phyloP scores from a whole-genome alignment of 1,140 invertebrate species.

The Drosophila neocordata region DNA sequence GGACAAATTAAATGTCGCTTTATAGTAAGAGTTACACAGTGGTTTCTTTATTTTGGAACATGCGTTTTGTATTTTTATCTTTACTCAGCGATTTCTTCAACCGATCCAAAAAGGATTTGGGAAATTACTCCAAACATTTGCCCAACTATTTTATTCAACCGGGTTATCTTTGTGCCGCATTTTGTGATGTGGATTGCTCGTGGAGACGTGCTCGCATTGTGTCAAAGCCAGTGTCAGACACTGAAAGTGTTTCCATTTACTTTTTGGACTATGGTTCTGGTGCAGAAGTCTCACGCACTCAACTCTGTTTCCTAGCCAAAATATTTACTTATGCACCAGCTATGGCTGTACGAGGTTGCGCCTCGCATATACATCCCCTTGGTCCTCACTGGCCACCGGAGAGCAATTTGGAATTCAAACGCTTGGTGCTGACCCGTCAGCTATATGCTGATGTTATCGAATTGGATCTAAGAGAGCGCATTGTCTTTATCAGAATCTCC shows the following conservation, averaged over 20 bases:
- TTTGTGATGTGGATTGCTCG: neutral
- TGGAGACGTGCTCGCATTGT: slow-evolving; percentile 40
- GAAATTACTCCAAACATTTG: neutral
- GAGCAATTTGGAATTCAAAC: neutral
- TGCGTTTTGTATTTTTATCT: neutral
- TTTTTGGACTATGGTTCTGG: slow-evolving; percentile 40
- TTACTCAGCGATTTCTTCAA: slow-evolving; percentile 14
- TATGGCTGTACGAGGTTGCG: slow-evolving; percentile 31
- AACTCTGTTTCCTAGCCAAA: slow-evolving; percentile 27
- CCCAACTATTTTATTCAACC: slow-evolving; percentile 13
- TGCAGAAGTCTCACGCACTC: neutral
- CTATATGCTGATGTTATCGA: slow-evolving; percentile 21
- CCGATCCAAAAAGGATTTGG: fast-evolving
- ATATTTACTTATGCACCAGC: neutral
- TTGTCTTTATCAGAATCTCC: slow-evolving; percentile 21
- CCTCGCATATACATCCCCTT: slow-evolving; percentile 43
- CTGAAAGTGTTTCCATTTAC: slow-evolving; percentile 13
- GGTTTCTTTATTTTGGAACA: neutral
- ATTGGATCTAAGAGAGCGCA: slow-evolving; percentile 16
- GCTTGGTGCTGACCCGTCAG: neutral
- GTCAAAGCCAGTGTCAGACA: neutral
- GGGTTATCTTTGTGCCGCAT: slow-evolving; percentile 34
- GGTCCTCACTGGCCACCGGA: slow-evolving; percentile 30
- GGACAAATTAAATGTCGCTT: neutral
- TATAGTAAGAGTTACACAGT: slow-evolving; percentile 22